phyloP scores from a whole-genome alignment of 2,797 vertebrate species.

The Oreortyx pictus region DNA sequence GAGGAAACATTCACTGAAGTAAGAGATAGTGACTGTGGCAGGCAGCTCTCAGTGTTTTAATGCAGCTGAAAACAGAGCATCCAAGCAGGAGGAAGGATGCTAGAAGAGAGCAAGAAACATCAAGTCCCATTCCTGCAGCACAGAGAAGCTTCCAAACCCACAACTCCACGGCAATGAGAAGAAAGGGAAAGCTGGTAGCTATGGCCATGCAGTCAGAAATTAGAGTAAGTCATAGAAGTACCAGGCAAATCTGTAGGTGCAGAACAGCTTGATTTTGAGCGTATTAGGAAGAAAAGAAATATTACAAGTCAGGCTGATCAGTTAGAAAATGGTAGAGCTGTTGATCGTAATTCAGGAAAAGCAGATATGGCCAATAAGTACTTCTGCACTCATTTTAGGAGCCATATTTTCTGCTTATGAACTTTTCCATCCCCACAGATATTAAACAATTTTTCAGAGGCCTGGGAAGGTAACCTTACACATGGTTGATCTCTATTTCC shows the following conservation, averaged over 20 bases:
- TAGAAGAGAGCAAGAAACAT: not conserved
- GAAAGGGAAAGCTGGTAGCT: not conserved
- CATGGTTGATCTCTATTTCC: not conserved
- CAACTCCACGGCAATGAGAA: not conserved
- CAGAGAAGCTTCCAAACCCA: not conserved
- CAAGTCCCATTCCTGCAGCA: not conserved
- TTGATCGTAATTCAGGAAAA: not conserved
- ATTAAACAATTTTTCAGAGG: not conserved
- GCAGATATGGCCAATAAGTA: not conserved
- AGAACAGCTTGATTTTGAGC: not conserved
- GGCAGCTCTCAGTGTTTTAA: not conserved
- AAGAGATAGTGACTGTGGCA: not conserved
- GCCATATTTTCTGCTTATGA: not conserved
- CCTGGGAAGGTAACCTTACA: not conserved
- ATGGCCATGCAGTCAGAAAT: not conserved
- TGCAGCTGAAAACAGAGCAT: not conserved
- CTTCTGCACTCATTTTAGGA: not conserved
- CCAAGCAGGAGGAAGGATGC: not conserved
- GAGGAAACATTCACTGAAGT: not conserved
- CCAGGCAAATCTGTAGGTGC: not conserved
- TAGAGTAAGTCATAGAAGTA: not conserved
- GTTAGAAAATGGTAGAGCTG: not conserved
- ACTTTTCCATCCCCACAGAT: not conserved
- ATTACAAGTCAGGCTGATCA: not conserved
- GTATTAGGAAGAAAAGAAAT: not conserved